phyloP scores from a whole-genome alignment of 2,888 invertebrate species.

The Dynastes grantii region DNA sequence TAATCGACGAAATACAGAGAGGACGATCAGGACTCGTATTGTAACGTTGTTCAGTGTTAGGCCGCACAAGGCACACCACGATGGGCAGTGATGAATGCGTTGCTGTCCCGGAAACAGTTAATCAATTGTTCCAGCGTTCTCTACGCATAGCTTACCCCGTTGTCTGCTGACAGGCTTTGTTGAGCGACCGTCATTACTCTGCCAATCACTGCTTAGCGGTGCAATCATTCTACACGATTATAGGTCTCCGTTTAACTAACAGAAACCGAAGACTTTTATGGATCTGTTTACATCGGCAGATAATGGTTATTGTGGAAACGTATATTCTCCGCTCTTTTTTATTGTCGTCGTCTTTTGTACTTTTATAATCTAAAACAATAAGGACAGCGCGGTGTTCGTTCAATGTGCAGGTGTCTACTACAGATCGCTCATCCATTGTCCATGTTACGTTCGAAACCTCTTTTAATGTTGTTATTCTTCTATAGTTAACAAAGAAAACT shows the following conservation, averaged over 20 bases:
- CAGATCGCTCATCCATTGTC: constrained; percentile 34
- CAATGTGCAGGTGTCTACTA: constrained; percentile 40
- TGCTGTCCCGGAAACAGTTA: constrained; percentile 69
- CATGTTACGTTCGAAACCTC: constrained; percentile 21
- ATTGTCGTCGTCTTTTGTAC: constrained; percentile 46
- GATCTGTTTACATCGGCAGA: constrained; percentile 52
- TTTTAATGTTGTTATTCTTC: constrained; percentile 25
- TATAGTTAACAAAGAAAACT: constrained; percentile 33
- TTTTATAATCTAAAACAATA: constrained; percentile 48
- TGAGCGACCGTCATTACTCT: constrained; percentile 69
- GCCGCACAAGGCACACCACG: constrained; percentile 55
- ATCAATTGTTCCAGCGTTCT: constrained; percentile 68
- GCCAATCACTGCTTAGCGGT: constrained; percentile 65
- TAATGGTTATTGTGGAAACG: constrained; percentile 53
- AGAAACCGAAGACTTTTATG: constrained; percentile 52
- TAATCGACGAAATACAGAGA: constrained; percentile 49
- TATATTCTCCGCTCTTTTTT: constrained; percentile 45
- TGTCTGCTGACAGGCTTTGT: constrained; percentile 69
- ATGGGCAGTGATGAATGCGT: constrained; percentile 68
- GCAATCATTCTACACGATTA: constrained; percentile 54
- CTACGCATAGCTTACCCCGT: constrained; percentile 65
- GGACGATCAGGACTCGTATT: constrained; percentile 40
- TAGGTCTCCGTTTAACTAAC: constrained; percentile 48
- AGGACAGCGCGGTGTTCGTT: constrained; percentile 41
- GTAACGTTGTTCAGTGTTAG: constrained; percentile 49